Base-by-base conservation (phyloP, 1,140 invertebrate species). In the Mylabris phalerata region DNA sequence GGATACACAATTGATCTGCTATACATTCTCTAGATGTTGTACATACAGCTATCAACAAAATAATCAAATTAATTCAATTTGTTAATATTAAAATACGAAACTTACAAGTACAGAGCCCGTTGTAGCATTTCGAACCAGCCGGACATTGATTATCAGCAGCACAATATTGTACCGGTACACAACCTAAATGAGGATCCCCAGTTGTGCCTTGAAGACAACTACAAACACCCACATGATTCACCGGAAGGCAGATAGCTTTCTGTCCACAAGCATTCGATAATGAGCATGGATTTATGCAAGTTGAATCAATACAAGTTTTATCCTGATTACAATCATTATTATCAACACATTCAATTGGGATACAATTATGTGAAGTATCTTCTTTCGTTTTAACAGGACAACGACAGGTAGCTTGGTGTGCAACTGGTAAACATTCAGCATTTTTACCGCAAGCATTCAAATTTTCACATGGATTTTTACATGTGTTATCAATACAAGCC, bases 101-200 rank as follows among this genome's bases (percentile, higher is more conserved):
- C 32, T 32, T 24, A 84, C 83, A 80, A 41, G 82, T 83, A 64
- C 91, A 94, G 56, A 94, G 82, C 42, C 90, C 90, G 54, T 85
- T 86, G 26, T 85, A 82, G 66, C 91, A 94, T 65, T 85, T 84
- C 6, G 88, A 88, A 39, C 89, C 87, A 4, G 87, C 80, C 5
- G 89, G 83, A 69, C 91, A 94, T 65, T 91, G 88, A 19, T 74
- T 80, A 52, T 92, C 88, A 62, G 75, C 73, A 47, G 82, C 84
- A 70, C 91, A 94, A 65, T 89, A 90, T 61, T 90, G 87, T 39
- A 92, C 77, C 3, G 82, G 79, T 40, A 89, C 83, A 69, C 90
- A 93, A 7, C 90, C 90, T 32, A 92, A 76, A 55, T 87, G 84
- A 11, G 92, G 88, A 76, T 94, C 89, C 47, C 92, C 92, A 7